Percentiles rank a stretch among this genome's conserved stretches.
These are phyloP conservation scores for Apogon hyalosoma DNA, from an alignment of 2,797 vertebrate genomes.

Conservation along the genomic window DNA sequence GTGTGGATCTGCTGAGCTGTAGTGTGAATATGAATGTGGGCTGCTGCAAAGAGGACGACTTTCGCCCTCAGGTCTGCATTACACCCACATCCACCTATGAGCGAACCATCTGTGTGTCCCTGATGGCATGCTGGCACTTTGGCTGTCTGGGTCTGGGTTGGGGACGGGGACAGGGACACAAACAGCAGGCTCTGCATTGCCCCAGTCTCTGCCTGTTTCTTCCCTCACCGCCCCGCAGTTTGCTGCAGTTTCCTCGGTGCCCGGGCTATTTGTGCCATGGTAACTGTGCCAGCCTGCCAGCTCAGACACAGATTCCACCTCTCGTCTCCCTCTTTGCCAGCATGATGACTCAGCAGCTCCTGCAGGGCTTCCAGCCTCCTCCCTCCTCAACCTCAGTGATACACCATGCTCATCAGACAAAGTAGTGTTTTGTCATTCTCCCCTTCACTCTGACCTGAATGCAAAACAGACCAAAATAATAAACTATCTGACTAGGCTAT, in stretches of 20 bases:
- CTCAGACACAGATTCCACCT: slow-evolving; percentile 80
- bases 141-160: slow-evolving; percentile 62
- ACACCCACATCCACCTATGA: slow-evolving; percentile 78
- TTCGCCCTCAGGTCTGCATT: slow-evolving; percentile 72
- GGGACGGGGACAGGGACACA: slow-evolving; percentile 47
- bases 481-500: slow-evolving; percentile 27
- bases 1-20: slow-evolving; percentile 61
- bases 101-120: slow-evolving; percentile 75
- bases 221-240: slow-evolving; percentile 57
- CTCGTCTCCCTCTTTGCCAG: slow-evolving; percentile 74
- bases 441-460: slow-evolving; percentile 69
- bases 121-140: slow-evolving; percentile 69
- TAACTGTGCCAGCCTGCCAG: slow-evolving; percentile 82
- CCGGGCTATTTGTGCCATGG: slow-evolving; percentile 77
- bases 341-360: slow-evolving; percentile 79
- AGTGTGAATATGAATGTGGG: slow-evolving; percentile 67
- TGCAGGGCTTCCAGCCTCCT: slow-evolving; percentile 71
- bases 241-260: slow-evolving; percentile 69
- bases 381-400: slow-evolving; percentile 63
- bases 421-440: slow-evolving; percentile 76
- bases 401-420: slow-evolving; percentile 73
- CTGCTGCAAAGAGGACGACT: slow-evolving; percentile 68
- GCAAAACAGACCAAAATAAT: slow-evolving; percentile 59
- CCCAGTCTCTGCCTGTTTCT: slow-evolving; percentile 60
- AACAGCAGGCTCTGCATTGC: slow-evolving; percentile 58